These are phyloP conservation scores for Conchocele bisecta DNA, from an alignment of 2,888 invertebrate genomes.

Conservation along the genomic window DNA sequence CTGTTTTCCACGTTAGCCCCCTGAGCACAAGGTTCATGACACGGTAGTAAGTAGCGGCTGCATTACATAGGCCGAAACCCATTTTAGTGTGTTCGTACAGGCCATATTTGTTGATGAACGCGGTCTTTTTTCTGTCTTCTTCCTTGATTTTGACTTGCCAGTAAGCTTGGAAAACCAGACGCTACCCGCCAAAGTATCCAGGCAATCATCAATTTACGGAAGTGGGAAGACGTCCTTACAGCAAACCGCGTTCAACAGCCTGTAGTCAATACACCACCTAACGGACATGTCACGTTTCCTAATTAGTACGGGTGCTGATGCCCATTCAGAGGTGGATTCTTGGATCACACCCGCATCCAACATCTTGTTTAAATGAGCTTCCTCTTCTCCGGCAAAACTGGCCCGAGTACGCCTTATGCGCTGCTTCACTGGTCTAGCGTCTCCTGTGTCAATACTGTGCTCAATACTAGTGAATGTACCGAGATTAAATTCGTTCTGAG, in stretches of 20 bases:
- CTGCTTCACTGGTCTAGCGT: slow-evolving; percentile 36
- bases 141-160: slow-evolving; percentile 36
- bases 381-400: slow-evolving; percentile 39
- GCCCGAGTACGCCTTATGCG: slow-evolving; percentile 35
- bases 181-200: slow-evolving; percentile 41
- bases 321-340: slow-evolving; percentile 42
- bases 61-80: slow-evolving; percentile 58
- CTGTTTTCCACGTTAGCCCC: slow-evolving; percentile 8
- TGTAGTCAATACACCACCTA: slow-evolving; percentile 12
- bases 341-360: slow-evolving; percentile 34
- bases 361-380: slow-evolving; percentile 36
- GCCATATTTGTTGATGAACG: slow-evolving; percentile 58
- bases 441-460: slow-evolving; percentile 23
- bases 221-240: slow-evolving; percentile 8
- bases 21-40: slow-evolving; percentile 12
- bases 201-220: slow-evolving; percentile 36
- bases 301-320: slow-evolving; percentile 47
- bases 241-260: background rate
- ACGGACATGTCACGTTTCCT: slow-evolving; percentile 25
- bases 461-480: slow-evolving; percentile 13
- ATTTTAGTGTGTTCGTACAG: slow-evolving; percentile 49
- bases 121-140: slow-evolving; percentile 51
- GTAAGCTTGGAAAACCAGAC: slow-evolving; percentile 43
- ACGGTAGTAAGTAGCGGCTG: slow-evolving; percentile 43
- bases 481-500: background rate